Evolutionary conservation across 2,888 invertebrate species (phyloP), one percentile per base, ranked within the genome.

Genomic region (Epistrophe grossulariae): DNA sequence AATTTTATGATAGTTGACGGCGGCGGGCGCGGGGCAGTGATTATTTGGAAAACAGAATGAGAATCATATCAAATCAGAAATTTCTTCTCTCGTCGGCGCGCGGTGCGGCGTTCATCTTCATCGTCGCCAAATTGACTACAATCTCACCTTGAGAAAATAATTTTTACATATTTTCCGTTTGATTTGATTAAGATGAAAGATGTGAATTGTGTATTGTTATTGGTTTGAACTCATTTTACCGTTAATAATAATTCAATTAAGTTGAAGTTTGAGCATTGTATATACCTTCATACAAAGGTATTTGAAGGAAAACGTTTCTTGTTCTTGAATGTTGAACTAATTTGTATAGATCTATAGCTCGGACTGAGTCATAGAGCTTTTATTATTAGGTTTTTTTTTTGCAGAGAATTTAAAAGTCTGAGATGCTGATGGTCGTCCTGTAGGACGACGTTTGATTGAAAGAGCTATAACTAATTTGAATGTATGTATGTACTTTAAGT

Each of bases 41-140:
- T 31, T 11, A 19, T 38, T 60, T 40, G 13, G 7, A 11, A 60
- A 60, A 0, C 10, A 38, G 13, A 66, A 66, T 48, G 17, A 31
- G 17, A 48, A 64, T 35, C 35, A 35, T 35, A 35, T 35, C 9
- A 35, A 35, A 35, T 43, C 28, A 17, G 48, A 9, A n/a, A n/a
- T n/a, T n/a, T n/a, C 66, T 35, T 66, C 48, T 66, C 15, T 64
- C 48, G 31, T 31, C 24, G 24, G 1, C n/a, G n/a, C n/a, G n/a
- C 3, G 24, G 24, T 3, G 24, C 28, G 17, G 17, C 43, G 17
- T 35, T 66, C 28, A 17, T 48, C 28, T 35, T 66, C 28, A 17
- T 48, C 28, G 66, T 66, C 66, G 66, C 66, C 66, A 35, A 66
- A 66, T 48, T 66, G 66, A 66, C 66, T 66, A 48, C 48, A 45